phyloP scores from a whole-genome alignment of 2,797 vertebrate species.

The Bucorvus abyssinicus region DNA sequence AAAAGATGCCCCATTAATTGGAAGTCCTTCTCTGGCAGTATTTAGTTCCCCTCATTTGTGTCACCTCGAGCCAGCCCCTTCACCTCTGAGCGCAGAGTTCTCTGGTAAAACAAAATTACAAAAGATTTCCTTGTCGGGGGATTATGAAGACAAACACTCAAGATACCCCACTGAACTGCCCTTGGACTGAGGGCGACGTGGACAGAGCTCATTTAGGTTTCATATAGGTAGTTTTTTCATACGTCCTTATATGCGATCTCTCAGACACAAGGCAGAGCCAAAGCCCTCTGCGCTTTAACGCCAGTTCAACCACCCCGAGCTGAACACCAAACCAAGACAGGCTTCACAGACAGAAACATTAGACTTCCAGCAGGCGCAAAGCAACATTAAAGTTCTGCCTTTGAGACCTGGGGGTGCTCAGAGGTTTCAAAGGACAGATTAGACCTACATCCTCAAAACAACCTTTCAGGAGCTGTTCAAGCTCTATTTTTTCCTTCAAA shows the following conservation, averaged over 20 bases:
- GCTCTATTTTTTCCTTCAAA: background rate
- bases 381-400: background rate
- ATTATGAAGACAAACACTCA: background rate
- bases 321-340: background rate
- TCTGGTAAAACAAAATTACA: background rate
- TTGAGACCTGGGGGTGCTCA: background rate
- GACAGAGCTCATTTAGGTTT: background rate
- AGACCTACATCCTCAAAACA: background rate
- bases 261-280: background rate
- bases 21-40: background rate
- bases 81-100: background rate
- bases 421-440: background rate
- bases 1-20: background rate
- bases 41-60: background rate
- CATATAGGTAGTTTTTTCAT: background rate
- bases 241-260: too few species aligned
- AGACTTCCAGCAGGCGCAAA: background rate
- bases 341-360: background rate
- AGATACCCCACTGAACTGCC: accelerated
- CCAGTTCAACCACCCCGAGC: background rate
- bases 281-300: background rate
- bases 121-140: background rate
- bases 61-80: background rate
- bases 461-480: background rate
- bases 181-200: background rate